Base-by-base conservation (phyloP, 2,888 invertebrate species). In the Perdita meconis region DNA sequence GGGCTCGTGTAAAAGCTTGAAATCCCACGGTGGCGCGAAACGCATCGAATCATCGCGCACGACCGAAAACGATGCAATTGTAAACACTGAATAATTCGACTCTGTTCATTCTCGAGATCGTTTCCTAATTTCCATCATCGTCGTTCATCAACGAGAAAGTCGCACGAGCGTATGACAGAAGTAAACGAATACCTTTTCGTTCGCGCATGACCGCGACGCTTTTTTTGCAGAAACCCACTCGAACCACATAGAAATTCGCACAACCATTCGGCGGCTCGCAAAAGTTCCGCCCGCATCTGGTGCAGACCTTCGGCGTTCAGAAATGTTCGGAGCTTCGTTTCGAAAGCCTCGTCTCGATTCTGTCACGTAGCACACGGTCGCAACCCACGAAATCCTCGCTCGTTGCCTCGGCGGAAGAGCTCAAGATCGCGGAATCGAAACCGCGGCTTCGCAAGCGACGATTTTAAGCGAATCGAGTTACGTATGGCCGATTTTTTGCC, bases 161-260 rank as follows among this genome's bases (percentile, higher is more conserved):
- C n/a, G n/a, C n/a, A n/a, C n/a, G 10, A 68, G 12, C 47, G n/a
- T 13, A n/a, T 30, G 30, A 4, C 30, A 10, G 26, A 10, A n/a
- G 12, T 16, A 36, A 59, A 30, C 1, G 30, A 44, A 57, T 26
- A 3, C 19, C 24, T 10, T 22, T 8, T 16, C 16, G 13, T 5
- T 12, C 36, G 26, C n/a, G 42, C 50, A 36, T 76, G 77, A 76
- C 53, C 19, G n/a, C 6, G 19, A 63, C 47, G 22, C 78, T 78
- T 71, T 78, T 61, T 71, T 78, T 78, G 4, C 78, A 78, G 78
- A 71, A 44, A 59, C 34, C 51, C 47, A 47, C 22, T 16, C 22
- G 47, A 77, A 60, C 44, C 36, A 16, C 30, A 2, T 30, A 42
- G 38, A 59, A 64, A 30, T 5, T 19, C 26, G 57, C 34, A 24